These are phyloP conservation scores for Xanthostigma xanthostigma DNA, from an alignment of 2,888 invertebrate species.

Conservation along the genomic window DNA sequence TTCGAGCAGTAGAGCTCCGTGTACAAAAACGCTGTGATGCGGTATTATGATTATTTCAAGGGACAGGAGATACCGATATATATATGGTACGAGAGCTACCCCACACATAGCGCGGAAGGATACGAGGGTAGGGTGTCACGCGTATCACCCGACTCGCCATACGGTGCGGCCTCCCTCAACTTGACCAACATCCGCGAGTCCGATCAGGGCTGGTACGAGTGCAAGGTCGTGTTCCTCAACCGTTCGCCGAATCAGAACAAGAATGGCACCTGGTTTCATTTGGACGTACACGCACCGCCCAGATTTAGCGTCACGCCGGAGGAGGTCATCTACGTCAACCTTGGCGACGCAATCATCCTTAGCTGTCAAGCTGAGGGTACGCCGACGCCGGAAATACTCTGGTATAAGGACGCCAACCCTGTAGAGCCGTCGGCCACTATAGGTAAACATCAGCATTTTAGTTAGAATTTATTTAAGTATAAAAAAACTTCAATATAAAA, in stretches of 20 bases:
- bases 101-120: slow-evolving; percentile 88
- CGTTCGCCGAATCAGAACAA: slow-evolving; percentile 82
- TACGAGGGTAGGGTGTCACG: slow-evolving; percentile 85
- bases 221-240: slow-evolving; percentile 82
- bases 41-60: slow-evolving; percentile 36
- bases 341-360: slow-evolving; percentile 90
- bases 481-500: neutral
- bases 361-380: slow-evolving; percentile 95
- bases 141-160: slow-evolving; percentile 74
- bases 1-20: no score
- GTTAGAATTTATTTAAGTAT: no score
- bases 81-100: slow-evolving; percentile 97
- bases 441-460: slow-evolving; percentile 22
- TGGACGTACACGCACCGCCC: slow-evolving; percentile 94
- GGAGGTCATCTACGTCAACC: slow-evolving; percentile 91
- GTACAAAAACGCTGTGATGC: no score
- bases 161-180: slow-evolving; percentile 88
- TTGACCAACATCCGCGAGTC: slow-evolving; percentile 84
- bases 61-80: slow-evolving; percentile 93
- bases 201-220: slow-evolving; percentile 73
- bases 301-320: slow-evolving; percentile 89
- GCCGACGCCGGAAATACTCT: slow-evolving; percentile 86
- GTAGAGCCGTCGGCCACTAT: slow-evolving; percentile 79
- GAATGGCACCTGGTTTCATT: slow-evolving; percentile 95
- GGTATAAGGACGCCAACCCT: slow-evolving; percentile 90